Evolutionary conservation across 2,113 vertebrate genomes (phyloP).

Genomic region (Nesogale talazaci): DNA sequence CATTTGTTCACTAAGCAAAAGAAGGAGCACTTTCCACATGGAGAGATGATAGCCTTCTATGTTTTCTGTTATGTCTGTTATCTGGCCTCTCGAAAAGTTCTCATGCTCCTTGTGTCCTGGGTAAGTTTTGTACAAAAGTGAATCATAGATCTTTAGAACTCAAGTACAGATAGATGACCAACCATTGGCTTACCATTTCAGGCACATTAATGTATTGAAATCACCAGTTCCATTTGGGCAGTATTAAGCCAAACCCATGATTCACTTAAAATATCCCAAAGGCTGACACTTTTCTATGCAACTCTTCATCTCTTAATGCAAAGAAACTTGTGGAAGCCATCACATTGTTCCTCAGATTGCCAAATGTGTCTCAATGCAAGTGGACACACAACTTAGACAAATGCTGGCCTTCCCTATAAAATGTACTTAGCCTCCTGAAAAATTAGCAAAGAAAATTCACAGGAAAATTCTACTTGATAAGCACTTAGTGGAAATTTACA

Average conservation of each 20-base stretch:
- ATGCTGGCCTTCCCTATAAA: background rate
- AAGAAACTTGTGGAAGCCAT: background rate
- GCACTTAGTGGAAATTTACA: conserved; percentile 62
- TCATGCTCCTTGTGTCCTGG: background rate
- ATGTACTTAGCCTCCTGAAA: conserved; percentile 67
- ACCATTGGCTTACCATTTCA: background rate
- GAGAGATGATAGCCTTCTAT: background rate
- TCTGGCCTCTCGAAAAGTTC: background rate
- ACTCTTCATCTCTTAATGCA: background rate
- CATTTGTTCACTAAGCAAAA: background rate
- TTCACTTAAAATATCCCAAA: background rate
- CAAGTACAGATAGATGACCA: background rate
- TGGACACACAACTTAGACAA: background rate
- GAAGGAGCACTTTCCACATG: background rate
- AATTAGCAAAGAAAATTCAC: conserved; percentile 72
- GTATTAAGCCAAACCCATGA: background rate
- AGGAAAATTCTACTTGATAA: conserved; percentile 63
- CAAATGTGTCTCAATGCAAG: background rate
- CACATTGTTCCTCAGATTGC: background rate
- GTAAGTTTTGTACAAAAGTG: too few relatives aligned
- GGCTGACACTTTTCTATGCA: background rate
- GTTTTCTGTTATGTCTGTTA: background rate
- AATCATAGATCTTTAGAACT: background rate
- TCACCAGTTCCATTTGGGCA: background rate
- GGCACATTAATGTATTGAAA: too few relatives aligned